Percentiles rank a stretch among this genome's conserved stretches.
phyloP scores from a whole-genome alignment of 2,888 invertebrate genomes.

The Linyphia triangularis region DNA sequence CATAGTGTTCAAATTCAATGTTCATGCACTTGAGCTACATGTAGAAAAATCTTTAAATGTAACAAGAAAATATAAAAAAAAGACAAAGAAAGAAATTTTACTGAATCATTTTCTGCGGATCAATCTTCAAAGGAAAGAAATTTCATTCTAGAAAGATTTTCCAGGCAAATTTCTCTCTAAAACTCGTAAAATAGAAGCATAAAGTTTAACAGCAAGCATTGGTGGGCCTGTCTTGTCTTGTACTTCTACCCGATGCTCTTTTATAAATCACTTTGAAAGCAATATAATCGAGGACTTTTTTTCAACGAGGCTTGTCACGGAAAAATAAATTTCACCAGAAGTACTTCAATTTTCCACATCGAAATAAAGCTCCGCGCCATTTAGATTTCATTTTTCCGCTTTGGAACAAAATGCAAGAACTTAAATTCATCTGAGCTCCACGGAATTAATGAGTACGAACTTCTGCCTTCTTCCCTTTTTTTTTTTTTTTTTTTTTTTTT shows the following conservation, averaged over 20 bases:
- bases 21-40: too few relatives aligned
- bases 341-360: conserved; percentile 13
- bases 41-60: neutral
- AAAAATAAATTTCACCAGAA: conserved; percentile 38
- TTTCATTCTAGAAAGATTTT: conserved; percentile 9
- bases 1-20: too few relatives aligned
- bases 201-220: conserved; percentile 26
- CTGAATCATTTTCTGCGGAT: neutral
- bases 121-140: neutral
- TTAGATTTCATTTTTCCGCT: neutral
- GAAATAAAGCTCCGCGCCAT: conserved; percentile 11
- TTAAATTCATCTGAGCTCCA: neutral
- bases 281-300: conserved; percentile 19
- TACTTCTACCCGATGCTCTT: conserved; percentile 13
- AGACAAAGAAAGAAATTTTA: neutral
- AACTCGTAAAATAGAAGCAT: conserved; percentile 50
- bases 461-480: neutral
- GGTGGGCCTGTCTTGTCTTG: conserved; percentile 7
- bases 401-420: neutral
- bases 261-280: conserved; percentile 51
- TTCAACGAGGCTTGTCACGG: conserved; percentile 5
- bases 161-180: conserved; percentile 21
- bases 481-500: neutral
- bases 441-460: conserved; percentile 3
- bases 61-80: neutral